Base-by-base conservation (phyloP, 2,113 vertebrate genomes). In the Sula dactylatra region DNA sequence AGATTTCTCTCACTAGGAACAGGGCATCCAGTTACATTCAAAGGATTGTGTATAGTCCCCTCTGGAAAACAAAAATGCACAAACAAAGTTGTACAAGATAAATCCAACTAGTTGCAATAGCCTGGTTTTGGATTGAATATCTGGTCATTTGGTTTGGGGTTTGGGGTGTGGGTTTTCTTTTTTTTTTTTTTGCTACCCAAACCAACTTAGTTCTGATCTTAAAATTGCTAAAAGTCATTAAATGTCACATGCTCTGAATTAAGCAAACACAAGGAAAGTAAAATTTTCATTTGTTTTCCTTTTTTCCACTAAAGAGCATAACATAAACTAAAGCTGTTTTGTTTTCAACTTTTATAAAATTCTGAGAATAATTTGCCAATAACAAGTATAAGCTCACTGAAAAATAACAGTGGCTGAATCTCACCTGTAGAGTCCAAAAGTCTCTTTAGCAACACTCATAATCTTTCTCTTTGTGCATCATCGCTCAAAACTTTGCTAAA, bases 61-160 rank as follows among this genome's bases (percentile, higher is more conserved):
- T 85, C 18, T 58, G 38, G 47, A 74, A 90, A 64, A 9, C 56
- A 87, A 78, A 80, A 47, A 61, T 20, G n/a, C 11, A 54, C 11
- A 11, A 65, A 42, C 17, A 26, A 56, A 49, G 9, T 44, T 69
- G 4, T 24, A 56, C 13, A 21, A 47, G 2, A 36, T 61, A 73
- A 81, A 83, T 47, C 13, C 10, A 81, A 16, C 9, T 44, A 38
- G 10, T 10, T 78, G 17, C 4, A 9, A 65, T 38, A 47, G 5
- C 9, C 10, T 78, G 18, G 20, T 11, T 89, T 84, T 77, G 24
- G 12, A 56, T 44, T 84, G 89, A 36, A 36, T 54, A 26, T 31
- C 50, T 82, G 15, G 10, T 52, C 0, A 36, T 38, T 77, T 67
- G 3, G 1, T 38, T 55, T 61, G 34, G 9, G 5, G 4, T 6